Evolutionary conservation across 2,888 invertebrate genomes (phyloP).

Genomic region (Microplitis manilae): DNA sequence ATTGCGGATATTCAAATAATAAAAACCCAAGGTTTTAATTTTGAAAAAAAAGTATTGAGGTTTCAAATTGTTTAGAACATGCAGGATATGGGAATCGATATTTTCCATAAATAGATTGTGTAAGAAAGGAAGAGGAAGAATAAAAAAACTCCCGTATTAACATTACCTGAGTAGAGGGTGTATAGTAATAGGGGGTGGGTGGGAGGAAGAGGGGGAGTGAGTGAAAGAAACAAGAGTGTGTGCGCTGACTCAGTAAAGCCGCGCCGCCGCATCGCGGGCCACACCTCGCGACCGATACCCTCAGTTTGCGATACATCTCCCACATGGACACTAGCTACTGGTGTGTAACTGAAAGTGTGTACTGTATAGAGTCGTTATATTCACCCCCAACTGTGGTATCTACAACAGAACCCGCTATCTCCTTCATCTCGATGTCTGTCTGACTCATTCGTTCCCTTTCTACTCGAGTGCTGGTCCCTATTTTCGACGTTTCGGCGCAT

Average conservation of each 20-base stretch:
- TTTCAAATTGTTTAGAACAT: not conserved
- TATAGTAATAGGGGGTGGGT: slow-evolving; percentile 20
- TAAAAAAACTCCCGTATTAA: not conserved
- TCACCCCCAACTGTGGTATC: too few species aligned
- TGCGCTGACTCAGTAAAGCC: slow-evolving; percentile 26
- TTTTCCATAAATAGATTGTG: not conserved
- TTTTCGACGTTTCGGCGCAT: slow-evolving; percentile 11
- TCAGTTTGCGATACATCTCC: slow-evolving; percentile 8
- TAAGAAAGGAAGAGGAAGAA: not conserved
- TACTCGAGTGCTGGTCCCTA: not conserved
- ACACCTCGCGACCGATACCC: slow-evolving; percentile 46
- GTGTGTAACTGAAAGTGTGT: not conserved
- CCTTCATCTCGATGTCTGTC: slow-evolving; percentile 6
- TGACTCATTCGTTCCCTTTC: slow-evolving; percentile 2
- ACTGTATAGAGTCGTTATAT: not conserved
- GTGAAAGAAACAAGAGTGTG: not conserved
- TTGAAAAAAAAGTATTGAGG: too few species aligned
- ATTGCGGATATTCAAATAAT: too few species aligned
- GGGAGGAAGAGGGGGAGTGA: slow-evolving; percentile 17
- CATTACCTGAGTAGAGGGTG: not conserved
- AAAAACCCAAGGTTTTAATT: too few species aligned
- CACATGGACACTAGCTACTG: too few species aligned
- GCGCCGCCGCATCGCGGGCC: slow-evolving; percentile 46
- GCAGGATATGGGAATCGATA: not conserved
- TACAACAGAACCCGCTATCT: not conserved